Percentiles rank a stretch among this genome's conserved stretches.
Conservation (phyloP, 2,888 invertebrate genomes). For the Hypsopygia costalis region DNA sequence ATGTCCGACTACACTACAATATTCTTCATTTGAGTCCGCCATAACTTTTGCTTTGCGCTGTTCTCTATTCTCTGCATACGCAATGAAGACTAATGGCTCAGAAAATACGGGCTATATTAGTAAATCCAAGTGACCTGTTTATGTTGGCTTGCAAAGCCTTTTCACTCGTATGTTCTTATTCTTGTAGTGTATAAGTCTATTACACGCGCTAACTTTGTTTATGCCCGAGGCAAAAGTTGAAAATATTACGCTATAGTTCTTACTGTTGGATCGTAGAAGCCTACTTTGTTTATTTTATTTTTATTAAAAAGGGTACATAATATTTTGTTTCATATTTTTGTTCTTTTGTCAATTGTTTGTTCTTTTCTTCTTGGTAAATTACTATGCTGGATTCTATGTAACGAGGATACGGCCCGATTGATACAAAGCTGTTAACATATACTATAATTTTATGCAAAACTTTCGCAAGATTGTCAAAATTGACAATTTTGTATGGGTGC, state of each 20-base stretch:
- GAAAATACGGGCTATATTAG: conserved; percentile 54
- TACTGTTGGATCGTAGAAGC: conserved; percentile 2
- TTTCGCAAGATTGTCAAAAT: no score
- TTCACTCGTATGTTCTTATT: conserved; percentile 48
- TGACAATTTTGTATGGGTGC: no score
- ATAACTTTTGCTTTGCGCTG: conserved; percentile 62
- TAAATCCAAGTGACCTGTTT: conserved; percentile 56
- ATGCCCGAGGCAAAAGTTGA: conserved; percentile 16
- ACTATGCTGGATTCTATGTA: no score
- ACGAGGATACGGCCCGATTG: no score
- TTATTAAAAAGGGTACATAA: no score
- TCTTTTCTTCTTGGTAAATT: no score
- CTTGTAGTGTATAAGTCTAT: conserved; percentile 24
- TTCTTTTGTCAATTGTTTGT: no score
- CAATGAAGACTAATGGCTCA: conserved; percentile 60
- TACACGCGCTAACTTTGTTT: conserved; percentile 25
- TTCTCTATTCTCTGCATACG: conserved; percentile 39
- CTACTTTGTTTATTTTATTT: no score
- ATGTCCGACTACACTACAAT: conserved; percentile 23
- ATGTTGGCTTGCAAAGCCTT: conserved; percentile 52
- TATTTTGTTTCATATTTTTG: no score
- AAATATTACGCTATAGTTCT: conserved; percentile 6
- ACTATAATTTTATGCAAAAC: no score
- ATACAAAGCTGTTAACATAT: no score
- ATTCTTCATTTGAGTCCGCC: conserved; percentile 63